Conservation (phyloP, 2,888 invertebrate species). For the Andrena chrysosceles region DNA sequence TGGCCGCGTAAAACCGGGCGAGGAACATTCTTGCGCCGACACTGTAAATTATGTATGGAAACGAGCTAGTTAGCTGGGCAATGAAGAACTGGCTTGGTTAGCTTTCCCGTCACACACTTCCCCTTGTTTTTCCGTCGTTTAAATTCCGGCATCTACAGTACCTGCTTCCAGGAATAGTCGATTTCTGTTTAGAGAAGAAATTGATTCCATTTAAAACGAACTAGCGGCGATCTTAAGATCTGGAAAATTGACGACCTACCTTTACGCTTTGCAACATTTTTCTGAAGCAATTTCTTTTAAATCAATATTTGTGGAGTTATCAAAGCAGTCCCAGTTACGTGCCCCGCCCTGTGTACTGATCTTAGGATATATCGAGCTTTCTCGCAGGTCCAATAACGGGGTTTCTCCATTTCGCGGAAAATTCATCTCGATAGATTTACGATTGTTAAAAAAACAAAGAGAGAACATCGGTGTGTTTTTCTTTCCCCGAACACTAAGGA, state of each 20-base stretch:
- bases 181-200: neutral
- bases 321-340: slow-evolving; percentile 17
- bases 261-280: slow-evolving; percentile 7
- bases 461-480: slow-evolving; percentile 36
- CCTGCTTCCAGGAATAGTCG: no score
- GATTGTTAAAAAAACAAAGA: slow-evolving; percentile 41
- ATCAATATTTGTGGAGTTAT: slow-evolving; percentile 27
- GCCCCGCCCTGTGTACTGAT: slow-evolving; percentile 9
- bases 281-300: slow-evolving; percentile 20
- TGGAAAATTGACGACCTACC: neutral
- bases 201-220: neutral
- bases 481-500: neutral
- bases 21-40: slow-evolving; percentile 62
- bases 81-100: slow-evolving; percentile 46
- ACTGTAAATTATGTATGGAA: slow-evolving; percentile 68
- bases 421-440: slow-evolving; percentile 51
- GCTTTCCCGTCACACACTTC: slow-evolving; percentile 28
- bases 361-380: slow-evolving; percentile 25
- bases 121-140: neutral
- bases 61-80: slow-evolving; percentile 47
- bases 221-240: neutral
- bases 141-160: neutral
- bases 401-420: slow-evolving; percentile 15
- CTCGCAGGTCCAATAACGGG: slow-evolving; percentile 22
- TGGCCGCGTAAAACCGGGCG: slow-evolving; percentile 48